Percentiles rank a stretch among this genome's conserved stretches.
Evolutionary conservation across 1,140 invertebrate species (phyloP).

Genomic region (Ceratitis capitata): DNA sequence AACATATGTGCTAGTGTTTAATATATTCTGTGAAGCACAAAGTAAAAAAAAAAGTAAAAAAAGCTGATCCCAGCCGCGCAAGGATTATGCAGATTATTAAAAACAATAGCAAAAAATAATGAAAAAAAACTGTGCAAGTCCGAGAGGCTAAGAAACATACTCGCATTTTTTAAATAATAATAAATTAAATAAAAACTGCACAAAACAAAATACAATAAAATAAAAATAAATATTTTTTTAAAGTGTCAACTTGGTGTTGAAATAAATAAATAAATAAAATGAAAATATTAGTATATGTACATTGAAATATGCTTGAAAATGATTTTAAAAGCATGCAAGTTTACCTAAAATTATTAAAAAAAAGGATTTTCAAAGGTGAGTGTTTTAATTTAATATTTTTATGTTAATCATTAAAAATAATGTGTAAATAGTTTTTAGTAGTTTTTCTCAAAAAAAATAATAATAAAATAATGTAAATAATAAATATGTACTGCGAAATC

Average conservation of each 20-base stretch:
- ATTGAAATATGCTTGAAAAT: no score
- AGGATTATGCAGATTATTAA: neutral
- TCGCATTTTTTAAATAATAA: neutral
- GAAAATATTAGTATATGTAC: no score
- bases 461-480: no score
- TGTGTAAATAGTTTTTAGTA: no score
- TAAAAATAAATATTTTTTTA: neutral
- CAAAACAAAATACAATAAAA: neutral
- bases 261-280: neutral
- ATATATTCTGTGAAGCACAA: neutral
- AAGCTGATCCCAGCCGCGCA: neutral
- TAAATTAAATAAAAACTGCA: neutral
- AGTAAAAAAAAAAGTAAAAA: neutral
- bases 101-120: neutral
- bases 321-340: no score
- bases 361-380: no score
- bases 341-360: no score
- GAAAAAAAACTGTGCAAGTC: neutral
- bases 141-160: neutral
- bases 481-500: no score
- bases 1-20: neutral
- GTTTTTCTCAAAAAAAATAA: no score
- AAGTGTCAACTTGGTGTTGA: no score
- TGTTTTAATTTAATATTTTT: no score
- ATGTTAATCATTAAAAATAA: no score